Evolutionary conservation across 2,113 vertebrate species (phyloP).

Genomic region (Hippocampus guttulatus): DNA sequence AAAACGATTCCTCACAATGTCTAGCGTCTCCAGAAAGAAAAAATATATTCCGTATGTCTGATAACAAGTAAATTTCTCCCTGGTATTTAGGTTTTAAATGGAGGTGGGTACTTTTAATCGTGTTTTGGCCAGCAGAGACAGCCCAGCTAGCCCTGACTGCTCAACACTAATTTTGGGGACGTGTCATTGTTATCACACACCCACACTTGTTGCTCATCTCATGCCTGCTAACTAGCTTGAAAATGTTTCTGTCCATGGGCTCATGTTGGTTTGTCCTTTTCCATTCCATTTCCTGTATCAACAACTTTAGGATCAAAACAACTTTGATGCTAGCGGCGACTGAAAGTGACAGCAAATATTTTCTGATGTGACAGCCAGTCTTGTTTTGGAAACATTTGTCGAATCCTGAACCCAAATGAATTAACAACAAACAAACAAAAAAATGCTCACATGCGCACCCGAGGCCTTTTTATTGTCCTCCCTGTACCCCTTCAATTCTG

Average conservation of each 20-base stretch:
- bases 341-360: slow-evolving; percentile 35
- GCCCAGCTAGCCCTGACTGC: no score
- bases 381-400: slow-evolving; percentile 21
- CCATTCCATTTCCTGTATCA: neutral
- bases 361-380: slow-evolving; percentile 24
- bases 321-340: slow-evolving; percentile 40
- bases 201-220: no score
- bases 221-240: neutral
- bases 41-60: neutral
- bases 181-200: neutral
- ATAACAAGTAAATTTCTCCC: neutral
- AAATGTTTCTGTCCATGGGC: neutral
- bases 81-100: neutral
- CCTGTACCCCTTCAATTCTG: neutral
- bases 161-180: neutral
- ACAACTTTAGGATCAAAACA: slow-evolving; percentile 47
- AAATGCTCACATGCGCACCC: neutral
- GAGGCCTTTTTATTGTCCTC: neutral
- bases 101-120: neutral
- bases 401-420: neutral
- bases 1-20: no score
- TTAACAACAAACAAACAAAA: neutral
- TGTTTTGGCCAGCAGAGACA: no score
- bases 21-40: no score
- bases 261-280: neutral